Base-by-base conservation (phyloP, 2,113 vertebrate species). In the Erythrocercus mccallii region DNA sequence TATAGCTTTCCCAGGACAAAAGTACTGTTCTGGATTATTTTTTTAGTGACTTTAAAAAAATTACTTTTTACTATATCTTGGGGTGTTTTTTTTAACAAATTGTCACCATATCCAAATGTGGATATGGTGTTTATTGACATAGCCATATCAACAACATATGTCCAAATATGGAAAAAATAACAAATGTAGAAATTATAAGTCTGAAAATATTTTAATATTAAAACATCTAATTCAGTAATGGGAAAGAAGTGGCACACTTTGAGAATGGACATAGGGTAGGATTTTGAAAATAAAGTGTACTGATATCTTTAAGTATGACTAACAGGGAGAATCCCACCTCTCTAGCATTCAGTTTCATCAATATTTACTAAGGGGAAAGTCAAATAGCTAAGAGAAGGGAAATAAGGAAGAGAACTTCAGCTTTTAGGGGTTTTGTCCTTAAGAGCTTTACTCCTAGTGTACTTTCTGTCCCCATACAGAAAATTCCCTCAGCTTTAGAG, bases 401-500 rank as follows among this genome's bases (percentile, higher is more conserved):
- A 88, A 61, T 9, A 64, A 74, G 21, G 47, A 73, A 56, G 9
- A 78, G 23, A 80, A 65, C 3, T 15, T 27, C n/a, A 50, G 10
- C 4, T 35, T 21, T 47, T 79, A 33, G 16, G 24, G 13, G 3
- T 53, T 44, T 38, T 51, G 30, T 33, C 17, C 24, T 51, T 54
- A 44, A 77, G 4, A 8, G 0, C 24, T 85, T 40, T 13, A 56
- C 3, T 86, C 28, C 31, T 53, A 37, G 4, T 0, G 0, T 53
- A 61, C 57, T 44, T 65, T 80, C 33, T 79, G 6, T 31, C 23
- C 12, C 57, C 20, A 12, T 20, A 23, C 2, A 61, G 71, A 35
- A 82, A 64, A 81, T 70, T 76, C 15, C 38, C 17, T 66, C n/a
- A 56, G 13, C 10, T 72, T 85, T 30, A 82, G 42, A 45, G 18